Evolutionary conservation across 2,113 vertebrate species (phyloP), one percentile per base, ranked within the genome.

Genomic region (Ellobius talpinus): DNA sequence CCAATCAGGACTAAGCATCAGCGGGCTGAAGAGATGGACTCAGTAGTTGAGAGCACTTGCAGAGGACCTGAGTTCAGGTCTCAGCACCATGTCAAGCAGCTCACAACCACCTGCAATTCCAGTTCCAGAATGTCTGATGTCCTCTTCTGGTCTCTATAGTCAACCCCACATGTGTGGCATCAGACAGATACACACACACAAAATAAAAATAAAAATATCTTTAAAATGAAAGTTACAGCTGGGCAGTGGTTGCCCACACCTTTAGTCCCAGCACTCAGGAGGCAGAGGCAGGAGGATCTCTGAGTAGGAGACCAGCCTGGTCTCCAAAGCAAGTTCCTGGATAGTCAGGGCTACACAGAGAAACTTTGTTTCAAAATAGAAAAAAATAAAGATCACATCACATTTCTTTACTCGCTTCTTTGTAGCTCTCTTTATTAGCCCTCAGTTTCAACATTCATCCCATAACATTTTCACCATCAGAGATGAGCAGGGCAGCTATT

Each of bases 331-430:
- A 29, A 66, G 45, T 66, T 47, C 63, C 16, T 33, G 61, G 7
- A 65, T 5, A 47, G 29, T 29, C 45, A 66, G 29, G 7, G 61
- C 2, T 66, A 66, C 42, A 86, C 17, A 47, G 17, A 47, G 17
- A 66, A 47, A 86, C 61, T 29, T 21, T 86, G 9, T 66, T 63
- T 70, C 47, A 50, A 87, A 47, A 52, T 14, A 70, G 0, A 9
- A 68, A 50, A 29, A 26, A 58, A 58, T 58, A 29, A 47, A 77
- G 42, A 47, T 47, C 26, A 14, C 33, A 52, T 70, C 13, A 24
- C 85, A 91, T 63, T 87, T 94, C 79, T 70, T 77, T 50, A 73
- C 72, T 73, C 39, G 7, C 36, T 70, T 78, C 79, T 72, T 96
- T 58, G 7, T 42, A 74, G 33, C 87, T 95, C 36, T 79, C 63